Conservation (phyloP, 2,113 vertebrate species). For the Petrocephalus zakoni region DNA sequence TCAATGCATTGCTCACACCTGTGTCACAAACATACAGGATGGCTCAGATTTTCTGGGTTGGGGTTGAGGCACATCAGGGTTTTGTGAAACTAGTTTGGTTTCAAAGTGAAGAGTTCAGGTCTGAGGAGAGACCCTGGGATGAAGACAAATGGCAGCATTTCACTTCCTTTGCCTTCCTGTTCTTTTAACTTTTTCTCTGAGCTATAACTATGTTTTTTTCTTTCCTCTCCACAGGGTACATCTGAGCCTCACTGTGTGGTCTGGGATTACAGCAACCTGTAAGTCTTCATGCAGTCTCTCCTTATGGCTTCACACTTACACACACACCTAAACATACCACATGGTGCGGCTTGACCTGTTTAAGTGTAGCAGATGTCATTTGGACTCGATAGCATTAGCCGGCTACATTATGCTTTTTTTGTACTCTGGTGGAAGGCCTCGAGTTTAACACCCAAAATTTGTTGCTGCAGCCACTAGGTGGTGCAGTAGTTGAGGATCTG, state of each 20-base stretch:
- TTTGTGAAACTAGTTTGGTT: constrained; percentile 11
- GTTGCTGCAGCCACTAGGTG: neutral
- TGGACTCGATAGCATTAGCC: neutral
- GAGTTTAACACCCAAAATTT: neutral
- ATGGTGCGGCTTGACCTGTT: neutral
- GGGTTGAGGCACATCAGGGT: neutral
- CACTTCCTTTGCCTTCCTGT: neutral
- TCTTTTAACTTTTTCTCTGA: constrained; percentile 20
- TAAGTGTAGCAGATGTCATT: neutral
- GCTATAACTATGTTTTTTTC: constrained; percentile 38
- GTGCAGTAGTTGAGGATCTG: neutral
- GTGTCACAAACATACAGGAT: neutral
- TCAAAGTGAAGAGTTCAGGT: neutral
- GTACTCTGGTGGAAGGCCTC: neutral
- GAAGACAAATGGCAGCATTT: neutral
- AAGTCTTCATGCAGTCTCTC: constrained; percentile 54
- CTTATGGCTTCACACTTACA: neutral
- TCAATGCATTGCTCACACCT: neutral
- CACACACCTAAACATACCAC: neutral
- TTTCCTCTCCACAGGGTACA: constrained; percentile 72
- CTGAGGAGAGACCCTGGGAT: neutral
- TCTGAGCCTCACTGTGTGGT: constrained; percentile 87
- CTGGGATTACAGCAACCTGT: constrained; percentile 91
- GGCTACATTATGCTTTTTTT: neutral
- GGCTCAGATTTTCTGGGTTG: neutral